These are phyloP conservation scores for Pagetopsis macropterus DNA, from an alignment of 2,797 vertebrate genomes.

Conservation along the genomic window DNA sequence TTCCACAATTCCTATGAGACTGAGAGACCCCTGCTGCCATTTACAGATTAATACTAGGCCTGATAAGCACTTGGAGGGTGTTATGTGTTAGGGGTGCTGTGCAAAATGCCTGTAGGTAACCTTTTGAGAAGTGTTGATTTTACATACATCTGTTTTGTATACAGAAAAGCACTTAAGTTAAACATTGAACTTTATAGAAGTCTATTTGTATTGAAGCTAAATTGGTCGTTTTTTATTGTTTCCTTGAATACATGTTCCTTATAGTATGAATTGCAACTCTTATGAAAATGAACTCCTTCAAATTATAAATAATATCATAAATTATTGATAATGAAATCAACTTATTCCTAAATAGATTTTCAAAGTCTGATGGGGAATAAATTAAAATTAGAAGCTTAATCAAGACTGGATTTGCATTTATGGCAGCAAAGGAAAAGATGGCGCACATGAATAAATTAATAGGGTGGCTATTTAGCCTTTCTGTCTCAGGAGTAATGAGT, in stretches of 20 bases:
- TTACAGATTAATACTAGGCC: conserved; percentile 12
- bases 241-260: not conserved
- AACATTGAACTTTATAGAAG: not conserved
- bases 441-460: conserved; percentile 89
- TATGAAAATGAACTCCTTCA: conserved; percentile 5
- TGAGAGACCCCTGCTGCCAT: not conserved
- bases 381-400: conserved; percentile 91
- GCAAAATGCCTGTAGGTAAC: conserved; percentile 4
- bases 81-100: conserved; percentile 62
- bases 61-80: conserved; percentile 4
- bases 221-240: too few species aligned
- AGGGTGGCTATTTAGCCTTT: conserved; percentile 78
- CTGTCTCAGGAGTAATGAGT: conserved; percentile 64
- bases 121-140: not conserved
- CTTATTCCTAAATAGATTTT: conserved; percentile 90
- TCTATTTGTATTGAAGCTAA: not conserved
- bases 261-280: not conserved
- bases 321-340: conserved; percentile 89
- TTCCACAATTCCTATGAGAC: not conserved
- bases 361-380: conserved; percentile 86
- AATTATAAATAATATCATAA: conserved; percentile 32
- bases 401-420: conserved; percentile 88
- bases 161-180: not conserved
- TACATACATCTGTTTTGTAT: not conserved
- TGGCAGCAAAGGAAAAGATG: conserved; percentile 82